Evolutionary conservation across 1,140 invertebrate species (phyloP), one percentile per base, ranked within the genome.

Genomic region (Ditylenchus dipsaci): DNA sequence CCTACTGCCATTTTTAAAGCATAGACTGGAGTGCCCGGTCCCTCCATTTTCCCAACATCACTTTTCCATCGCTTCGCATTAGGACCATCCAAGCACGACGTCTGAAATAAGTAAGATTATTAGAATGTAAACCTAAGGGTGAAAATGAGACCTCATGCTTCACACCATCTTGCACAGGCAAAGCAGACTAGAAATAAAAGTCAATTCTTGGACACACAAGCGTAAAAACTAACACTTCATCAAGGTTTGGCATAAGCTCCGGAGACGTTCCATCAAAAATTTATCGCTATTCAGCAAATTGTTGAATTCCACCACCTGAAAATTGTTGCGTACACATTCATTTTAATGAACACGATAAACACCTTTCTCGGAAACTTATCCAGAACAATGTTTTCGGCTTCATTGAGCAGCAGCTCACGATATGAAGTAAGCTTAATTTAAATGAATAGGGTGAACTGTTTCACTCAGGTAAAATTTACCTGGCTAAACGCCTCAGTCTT

Each of bases 1-100:
- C 33, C 3, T 38, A 38, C 33, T 85, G 11, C 92, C 92, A 76
- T 86, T 88, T 1, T 90, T 89, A 57, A 84, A 9, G 88, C 87
- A 85, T 92, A 88, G 23, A 74, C 29, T 19, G 71, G 72, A 33
- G 61, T 70, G 21, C 68, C 68, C 67, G 27, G 27, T 21, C 30
- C 19, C 1, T 21, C 30, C 17, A 9, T 1, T 17, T 0, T 45
- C 8, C 15, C 11, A 67, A n/a, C 29, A 30, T 65, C 17, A 67
- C 17, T 67, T 38, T 67, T 67, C 63, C 19, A 23, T 26, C 59
- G 59, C 59, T 61, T 61, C 26, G 59, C 59, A 19, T 61, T 26
- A 21, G 17, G 0, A n/a, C 30, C 58, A n/a, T 21, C 19, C 49
- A 53, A 53, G 49, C n/a, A n/a, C n/a, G n/a, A n/a, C n/a, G n/a